Percentiles rank a stretch among this genome's conserved stretches.
Conservation (phyloP, 2,113 vertebrate species). For the Piprites chloris region DNA sequence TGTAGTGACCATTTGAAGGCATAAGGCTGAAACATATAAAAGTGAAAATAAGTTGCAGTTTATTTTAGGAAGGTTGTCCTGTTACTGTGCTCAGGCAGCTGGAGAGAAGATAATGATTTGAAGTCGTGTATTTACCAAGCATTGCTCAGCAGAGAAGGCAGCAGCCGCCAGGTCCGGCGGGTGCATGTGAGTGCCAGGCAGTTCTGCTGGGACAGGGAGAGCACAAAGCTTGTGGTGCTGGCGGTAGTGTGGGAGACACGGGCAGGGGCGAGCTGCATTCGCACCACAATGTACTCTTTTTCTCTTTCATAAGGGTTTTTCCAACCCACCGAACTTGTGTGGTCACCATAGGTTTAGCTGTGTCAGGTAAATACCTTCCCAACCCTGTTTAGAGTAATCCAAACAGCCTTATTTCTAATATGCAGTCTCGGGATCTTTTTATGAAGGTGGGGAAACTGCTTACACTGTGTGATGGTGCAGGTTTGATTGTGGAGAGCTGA, state of each 20-base stretch:
- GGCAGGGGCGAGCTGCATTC: background rate
- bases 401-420: background rate
- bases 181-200: accelerated
- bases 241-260: accelerated
- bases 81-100: background rate
- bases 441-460: background rate
- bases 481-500: background rate
- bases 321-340: background rate
- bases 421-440: background rate
- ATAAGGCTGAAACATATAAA: background rate
- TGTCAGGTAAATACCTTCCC: background rate
- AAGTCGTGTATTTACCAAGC: accelerated
- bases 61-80: background rate
- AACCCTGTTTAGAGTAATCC: background rate
- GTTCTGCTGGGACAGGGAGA: background rate
- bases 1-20: background rate
- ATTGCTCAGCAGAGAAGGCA: background rate
- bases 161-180: accelerated
- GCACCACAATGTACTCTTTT: accelerated
- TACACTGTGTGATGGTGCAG: accelerated
- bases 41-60: background rate
- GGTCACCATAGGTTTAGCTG: background rate
- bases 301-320: background rate
- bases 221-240: accelerated
- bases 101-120: background rate